Percentiles rank a stretch among this genome's conserved stretches.
Evolutionary conservation across 2,797 vertebrate genomes (phyloP).

Genomic region (Nothura maculosa): DNA sequence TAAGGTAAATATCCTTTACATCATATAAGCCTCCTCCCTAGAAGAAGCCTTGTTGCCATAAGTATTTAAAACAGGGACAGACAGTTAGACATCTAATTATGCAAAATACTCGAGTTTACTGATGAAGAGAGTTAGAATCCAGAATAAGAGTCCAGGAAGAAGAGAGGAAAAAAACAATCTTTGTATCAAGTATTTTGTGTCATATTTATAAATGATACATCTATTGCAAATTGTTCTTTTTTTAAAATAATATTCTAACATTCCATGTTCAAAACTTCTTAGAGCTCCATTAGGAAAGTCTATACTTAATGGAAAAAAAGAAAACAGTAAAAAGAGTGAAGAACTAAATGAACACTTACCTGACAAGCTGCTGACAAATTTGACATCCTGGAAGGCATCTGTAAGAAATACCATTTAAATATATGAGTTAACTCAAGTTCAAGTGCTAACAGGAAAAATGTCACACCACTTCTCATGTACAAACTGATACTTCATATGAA

Average conservation of each 20-base stretch:
- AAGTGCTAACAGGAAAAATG: not conserved
- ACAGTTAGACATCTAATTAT: not conserved
- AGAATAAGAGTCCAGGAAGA: not conserved
- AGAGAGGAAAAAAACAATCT: not conserved
- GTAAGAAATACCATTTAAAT: slow-evolving; percentile 57
- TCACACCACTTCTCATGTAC: not conserved
- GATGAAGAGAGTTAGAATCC: not conserved
- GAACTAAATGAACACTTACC: slow-evolving; percentile 82
- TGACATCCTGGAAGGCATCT: slow-evolving; percentile 99
- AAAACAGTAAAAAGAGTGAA: not conserved
- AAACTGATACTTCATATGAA: not conserved
- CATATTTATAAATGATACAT: not conserved
- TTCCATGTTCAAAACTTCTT: slow-evolving; percentile 7
- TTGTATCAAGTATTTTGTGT: slow-evolving; percentile 1
- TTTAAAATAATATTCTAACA: not conserved
- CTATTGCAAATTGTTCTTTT: not conserved
- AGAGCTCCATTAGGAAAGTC: not conserved
- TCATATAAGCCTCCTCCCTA: not conserved
- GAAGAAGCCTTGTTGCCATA: not conserved
- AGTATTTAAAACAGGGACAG: not conserved
- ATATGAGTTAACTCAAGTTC: not conserved
- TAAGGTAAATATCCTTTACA: not conserved
- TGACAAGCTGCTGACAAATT: slow-evolving; percentile 98
- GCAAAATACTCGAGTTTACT: not conserved
- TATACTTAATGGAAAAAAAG: not conserved